phyloP scores from a whole-genome alignment of 2,113 vertebrate species.

The Poeciliopsis retropinna region DNA sequence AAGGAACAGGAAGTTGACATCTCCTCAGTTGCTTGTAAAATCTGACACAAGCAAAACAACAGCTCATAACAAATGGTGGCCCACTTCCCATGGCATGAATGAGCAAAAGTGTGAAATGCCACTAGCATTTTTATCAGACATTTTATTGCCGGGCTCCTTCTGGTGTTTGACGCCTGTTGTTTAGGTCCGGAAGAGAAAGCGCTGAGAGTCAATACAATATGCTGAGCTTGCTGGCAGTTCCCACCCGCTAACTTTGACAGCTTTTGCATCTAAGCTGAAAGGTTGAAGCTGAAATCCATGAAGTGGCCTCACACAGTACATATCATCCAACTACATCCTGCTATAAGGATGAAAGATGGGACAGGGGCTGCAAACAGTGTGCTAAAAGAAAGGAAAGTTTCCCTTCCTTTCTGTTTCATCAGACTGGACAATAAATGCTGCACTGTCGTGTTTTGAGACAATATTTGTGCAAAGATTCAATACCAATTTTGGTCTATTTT shows the following conservation, averaged over 20 bases:
- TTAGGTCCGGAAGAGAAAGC: slow-evolving; percentile 67
- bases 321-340: slow-evolving; percentile 27
- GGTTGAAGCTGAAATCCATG: slow-evolving; percentile 5
- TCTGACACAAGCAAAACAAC: slow-evolving; percentile 62
- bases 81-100: slow-evolving; percentile 56
- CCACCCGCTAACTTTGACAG: slow-evolving; percentile 40
- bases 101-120: slow-evolving; percentile 57
- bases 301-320: slow-evolving; percentile 28
- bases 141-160: slow-evolving; percentile 38
- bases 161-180: slow-evolving; percentile 60
- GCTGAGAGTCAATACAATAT: slow-evolving; percentile 20
- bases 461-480: neutral
- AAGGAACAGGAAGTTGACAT: slow-evolving; percentile 56
- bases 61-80: slow-evolving; percentile 45
- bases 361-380: neutral
- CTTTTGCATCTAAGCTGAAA: slow-evolving; percentile 41
- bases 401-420: neutral
- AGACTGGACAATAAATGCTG: neutral
- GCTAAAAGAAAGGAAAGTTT: neutral
- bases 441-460: neutral
- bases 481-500: too few species aligned
- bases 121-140: slow-evolving; percentile 24
- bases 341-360: slow-evolving; percentile 5
- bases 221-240: slow-evolving; percentile 11
- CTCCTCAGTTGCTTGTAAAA: slow-evolving; percentile 53